Evolutionary conservation across 2,888 invertebrate genomes (phyloP), one percentile per base, ranked within the genome.

Genomic region (Coelinius sp.): DNA sequence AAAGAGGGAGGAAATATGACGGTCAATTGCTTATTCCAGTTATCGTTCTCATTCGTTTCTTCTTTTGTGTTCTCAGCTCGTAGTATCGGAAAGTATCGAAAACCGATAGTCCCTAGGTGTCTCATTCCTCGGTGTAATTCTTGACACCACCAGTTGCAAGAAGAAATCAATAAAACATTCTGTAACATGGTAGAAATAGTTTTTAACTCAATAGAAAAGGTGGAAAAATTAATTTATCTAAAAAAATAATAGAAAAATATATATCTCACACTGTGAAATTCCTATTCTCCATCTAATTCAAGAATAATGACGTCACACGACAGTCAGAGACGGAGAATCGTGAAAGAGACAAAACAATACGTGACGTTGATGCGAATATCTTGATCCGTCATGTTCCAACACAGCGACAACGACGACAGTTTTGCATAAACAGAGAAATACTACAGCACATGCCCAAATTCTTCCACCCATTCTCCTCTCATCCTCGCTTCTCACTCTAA

Each of bases 381-480:
- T 71, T 62, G 67, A 71, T 71, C 67, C 49, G 62, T 71, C 71
- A 62, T 52, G 22, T 52, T 62, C 71, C 71, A 67, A 62, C 71
- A 71, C 59, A n/a, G 52, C 49, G 67, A 62, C 71, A 67, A 49
- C 24, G 24, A 22, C 31, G 66, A 71, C 66, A 49, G 66, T 56
- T 65, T 71, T 59, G 24, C 59, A 44, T 71, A 71, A 71, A 71
- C 71, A 71, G 44, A 71, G 35, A 59, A 59, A 56, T 25, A 70
- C 65, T n/a, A 65, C 70, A 41, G 66, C 49, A 70, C 59, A 66
- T 44, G 38, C 56, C 41, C 59, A 65, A 67, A 71, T 66, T 65
- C 66, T 66, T 56, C 25, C 44, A n/a, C 25, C 25, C 8, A n/a
- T n/a, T 6, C 25, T 27, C 25, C 25, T 14, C 24, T n/a, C 7